phyloP scores from a whole-genome alignment of 1,140 invertebrate genomes.

The Lepidotrigona ventralis region DNA sequence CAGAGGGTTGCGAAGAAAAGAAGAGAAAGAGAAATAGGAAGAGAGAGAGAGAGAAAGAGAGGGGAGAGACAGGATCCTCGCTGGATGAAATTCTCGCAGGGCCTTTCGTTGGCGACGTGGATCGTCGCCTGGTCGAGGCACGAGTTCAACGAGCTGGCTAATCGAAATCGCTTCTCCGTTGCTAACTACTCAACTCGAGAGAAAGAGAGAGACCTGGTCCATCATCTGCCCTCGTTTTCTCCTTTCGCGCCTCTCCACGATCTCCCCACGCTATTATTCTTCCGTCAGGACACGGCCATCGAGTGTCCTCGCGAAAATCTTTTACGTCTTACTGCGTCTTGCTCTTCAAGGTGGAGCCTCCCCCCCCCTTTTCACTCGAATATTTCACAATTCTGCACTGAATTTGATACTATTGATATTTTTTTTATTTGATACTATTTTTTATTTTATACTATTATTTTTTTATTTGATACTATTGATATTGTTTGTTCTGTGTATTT shows the following conservation, averaged over 20 bases:
- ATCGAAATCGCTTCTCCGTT: constrained; percentile 62
- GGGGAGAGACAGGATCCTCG: background rate
- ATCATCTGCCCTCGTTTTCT: constrained; percentile 40
- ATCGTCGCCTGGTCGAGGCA: constrained; percentile 22
- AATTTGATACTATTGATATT: too few species aligned
- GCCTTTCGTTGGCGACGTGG: constrained; percentile 15
- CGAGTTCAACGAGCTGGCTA: constrained; percentile 65
- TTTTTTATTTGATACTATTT: too few species aligned
- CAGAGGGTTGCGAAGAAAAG: background rate
- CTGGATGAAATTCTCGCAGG: constrained; percentile 27
- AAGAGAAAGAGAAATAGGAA: background rate
- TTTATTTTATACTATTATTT: too few species aligned
- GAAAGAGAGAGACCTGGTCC: background rate
- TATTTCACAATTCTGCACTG: too few species aligned
- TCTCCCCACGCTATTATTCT: constrained; percentile 9
- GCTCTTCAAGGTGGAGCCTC: too few species aligned
- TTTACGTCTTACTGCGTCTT: too few species aligned
- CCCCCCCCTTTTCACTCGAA: too few species aligned
- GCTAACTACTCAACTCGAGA: constrained; percentile 59
- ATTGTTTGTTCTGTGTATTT: too few species aligned
- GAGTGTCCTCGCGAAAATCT: background rate
- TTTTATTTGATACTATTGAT: too few species aligned
- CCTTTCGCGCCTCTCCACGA: constrained; percentile 6
- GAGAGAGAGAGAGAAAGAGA: background rate
- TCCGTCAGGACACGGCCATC: background rate